Evolutionary conservation across 1,140 invertebrate genomes (phyloP), one percentile per base, ranked within the genome.

Genomic region (Listronotus oregonensis): DNA sequence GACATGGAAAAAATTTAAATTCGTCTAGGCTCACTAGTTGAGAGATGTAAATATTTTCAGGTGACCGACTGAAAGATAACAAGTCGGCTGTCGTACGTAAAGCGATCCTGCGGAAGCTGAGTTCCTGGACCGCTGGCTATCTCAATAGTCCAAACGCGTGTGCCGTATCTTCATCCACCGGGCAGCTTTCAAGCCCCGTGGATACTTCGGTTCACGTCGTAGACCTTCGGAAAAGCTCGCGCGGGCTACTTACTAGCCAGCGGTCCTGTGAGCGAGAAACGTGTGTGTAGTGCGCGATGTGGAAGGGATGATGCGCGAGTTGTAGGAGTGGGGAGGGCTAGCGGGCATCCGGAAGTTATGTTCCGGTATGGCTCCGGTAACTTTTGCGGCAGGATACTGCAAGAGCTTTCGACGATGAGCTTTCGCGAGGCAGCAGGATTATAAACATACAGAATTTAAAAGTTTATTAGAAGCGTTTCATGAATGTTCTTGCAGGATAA

Each of bases 71-170:
- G 18, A 21, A 21, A 10, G 31, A 18, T 17, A 21, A 12, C 15
- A 50, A 32, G 11, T 34, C 56, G 50, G 61, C 51, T 49, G 14
- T 49, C 58, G 63, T 59, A 60, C 66, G 60, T 58, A 52, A 49
- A 34, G 27, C 60, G 66, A 51, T 52, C 52, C 55, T 64, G 62
- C 62, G 42, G 18, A 46, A 32, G 56, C 43, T 54, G 46, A 50
- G 49, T 63, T 57, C 56, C 69, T 73, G 75, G 73, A 76, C 76
- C 75, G 70, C 57, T 78, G 76, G 77, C 64, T 75, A 71, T 67
- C 74, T 74, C 77, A 73, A 70, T 77, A 75, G 76, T 77, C 77
- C 74, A 71, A 75, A 70, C 76, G 78, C 77, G 77, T 79, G 77
- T 79, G 78, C 58, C 64, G 64, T 46, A 52, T 57, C 57, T 60